A percentile compares a stretch with the other conserved stretches of the same genome.
Conservation (phyloP, 2,797 vertebrate species). For the Pantherophis alleghaniensis region DNA sequence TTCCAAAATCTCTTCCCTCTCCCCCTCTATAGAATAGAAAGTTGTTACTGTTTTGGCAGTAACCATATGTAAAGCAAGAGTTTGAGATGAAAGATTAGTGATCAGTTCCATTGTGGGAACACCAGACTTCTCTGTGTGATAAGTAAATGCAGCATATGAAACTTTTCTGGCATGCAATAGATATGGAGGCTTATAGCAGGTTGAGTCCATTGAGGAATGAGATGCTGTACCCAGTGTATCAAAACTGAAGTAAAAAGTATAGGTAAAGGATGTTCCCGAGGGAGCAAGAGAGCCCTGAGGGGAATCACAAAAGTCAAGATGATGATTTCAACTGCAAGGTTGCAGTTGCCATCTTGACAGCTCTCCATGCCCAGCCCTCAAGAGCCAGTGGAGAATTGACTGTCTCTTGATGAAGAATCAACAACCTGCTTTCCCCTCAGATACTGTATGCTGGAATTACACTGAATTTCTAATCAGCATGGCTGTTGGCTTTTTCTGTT, state of each 20-base stretch:
- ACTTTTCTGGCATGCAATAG: not conserved
- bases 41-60: not conserved
- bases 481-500: not conserved
- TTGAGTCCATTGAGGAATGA: not conserved
- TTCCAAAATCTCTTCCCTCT: not conserved
- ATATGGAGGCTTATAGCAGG: not conserved
- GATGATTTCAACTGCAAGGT: not conserved
- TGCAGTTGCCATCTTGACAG: not conserved
- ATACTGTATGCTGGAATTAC: not conserved
- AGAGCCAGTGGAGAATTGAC: not conserved
- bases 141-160: not conserved
- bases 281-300: not conserved
- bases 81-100: not conserved
- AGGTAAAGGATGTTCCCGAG: not conserved
- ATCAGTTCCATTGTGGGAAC: not conserved
- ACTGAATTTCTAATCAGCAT: not conserved
- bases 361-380: not conserved
- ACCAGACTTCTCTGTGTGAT: not conserved
- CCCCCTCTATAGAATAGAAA: not conserved
- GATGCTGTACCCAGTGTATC: not conserved
- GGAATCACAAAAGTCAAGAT: not conserved
- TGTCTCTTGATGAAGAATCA: not conserved
- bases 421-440: not conserved
- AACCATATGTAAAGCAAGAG: not conserved
- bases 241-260: not conserved